Evolutionary conservation across 92 coral and sea anemone species (phyloP).

Genomic region (Epizoanthus rinbou): DNA sequence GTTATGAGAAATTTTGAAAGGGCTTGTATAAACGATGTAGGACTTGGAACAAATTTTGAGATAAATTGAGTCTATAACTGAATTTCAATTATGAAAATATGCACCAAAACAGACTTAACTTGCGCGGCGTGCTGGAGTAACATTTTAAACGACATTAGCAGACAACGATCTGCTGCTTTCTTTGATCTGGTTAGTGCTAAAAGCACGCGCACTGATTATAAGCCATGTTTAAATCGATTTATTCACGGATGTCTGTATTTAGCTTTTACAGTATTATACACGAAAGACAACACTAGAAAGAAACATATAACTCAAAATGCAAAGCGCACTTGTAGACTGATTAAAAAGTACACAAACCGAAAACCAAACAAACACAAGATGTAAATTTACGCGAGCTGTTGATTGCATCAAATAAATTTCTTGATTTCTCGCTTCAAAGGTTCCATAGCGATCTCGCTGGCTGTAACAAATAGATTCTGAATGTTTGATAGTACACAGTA

Average conservation of each 20-base stretch:
- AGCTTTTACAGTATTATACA: neutral
- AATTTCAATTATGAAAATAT: neutral
- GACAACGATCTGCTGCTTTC: neutral
- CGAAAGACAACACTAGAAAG: neutral
- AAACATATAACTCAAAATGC: neutral
- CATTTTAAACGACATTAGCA: conserved; percentile 26
- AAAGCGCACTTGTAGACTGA: conserved; percentile 11
- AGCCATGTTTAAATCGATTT: neutral
- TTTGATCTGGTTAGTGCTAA: neutral
- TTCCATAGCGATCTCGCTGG: neutral
- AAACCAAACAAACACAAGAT: conserved; percentile 32
- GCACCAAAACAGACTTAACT: neutral
- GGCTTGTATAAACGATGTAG: conserved; percentile 22
- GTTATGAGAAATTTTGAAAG: neutral
- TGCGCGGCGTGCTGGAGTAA: conserved; percentile 15
- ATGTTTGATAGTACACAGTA: neutral
- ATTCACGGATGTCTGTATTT: neutral
- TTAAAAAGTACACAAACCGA: conserved; percentile 30
- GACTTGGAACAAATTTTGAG: conserved; percentile 11
- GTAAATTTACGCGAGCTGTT: conserved; percentile 36
- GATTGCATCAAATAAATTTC: neutral
- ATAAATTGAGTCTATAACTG: neutral
- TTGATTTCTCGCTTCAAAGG: neutral
- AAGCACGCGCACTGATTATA: neutral
- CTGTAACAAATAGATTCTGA: neutral